A percentile compares a stretch with the other conserved stretches of the same genome.
phyloP scores from a whole-genome alignment of 2,888 invertebrate species.

The Blastobasis adustella region DNA sequence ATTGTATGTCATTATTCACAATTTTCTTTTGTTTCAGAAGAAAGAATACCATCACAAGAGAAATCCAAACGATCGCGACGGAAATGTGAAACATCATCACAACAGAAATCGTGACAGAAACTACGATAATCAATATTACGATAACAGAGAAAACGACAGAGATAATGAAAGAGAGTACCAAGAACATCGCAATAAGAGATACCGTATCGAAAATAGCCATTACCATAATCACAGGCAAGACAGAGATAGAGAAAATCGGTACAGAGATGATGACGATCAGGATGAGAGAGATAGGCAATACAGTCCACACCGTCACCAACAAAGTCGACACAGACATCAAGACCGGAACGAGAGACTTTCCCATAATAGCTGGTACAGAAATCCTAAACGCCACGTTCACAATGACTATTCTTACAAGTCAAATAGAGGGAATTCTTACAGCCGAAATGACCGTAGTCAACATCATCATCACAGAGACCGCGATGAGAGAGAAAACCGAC shows the following conservation, averaged over 20 bases:
- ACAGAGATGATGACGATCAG: not conserved
- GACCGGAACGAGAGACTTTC: not conserved
- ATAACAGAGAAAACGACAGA: not conserved
- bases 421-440: too few relatives aligned
- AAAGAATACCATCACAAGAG: not conserved
- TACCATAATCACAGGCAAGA: not conserved
- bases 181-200: not conserved
- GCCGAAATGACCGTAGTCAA: not conserved
- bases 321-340: not conserved
- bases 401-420: not conserved
- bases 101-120: not conserved
- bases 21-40: not conserved
- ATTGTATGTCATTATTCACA: not conserved
- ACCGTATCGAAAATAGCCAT: slow-evolving; percentile 5
- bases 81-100: not conserved
- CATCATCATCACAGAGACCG: not conserved
- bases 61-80: not conserved
- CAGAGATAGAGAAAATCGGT: not conserved
- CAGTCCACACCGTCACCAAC: not conserved
- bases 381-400: not conserved
- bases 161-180: not conserved
- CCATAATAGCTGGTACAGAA: too few relatives aligned
- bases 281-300: not conserved
- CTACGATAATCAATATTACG: not conserved
- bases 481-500: not conserved